Evolutionary conservation across 2,113 vertebrate species (phyloP), one percentile per base, ranked within the genome.

Genomic region (Perognathus longimembris): DNA sequence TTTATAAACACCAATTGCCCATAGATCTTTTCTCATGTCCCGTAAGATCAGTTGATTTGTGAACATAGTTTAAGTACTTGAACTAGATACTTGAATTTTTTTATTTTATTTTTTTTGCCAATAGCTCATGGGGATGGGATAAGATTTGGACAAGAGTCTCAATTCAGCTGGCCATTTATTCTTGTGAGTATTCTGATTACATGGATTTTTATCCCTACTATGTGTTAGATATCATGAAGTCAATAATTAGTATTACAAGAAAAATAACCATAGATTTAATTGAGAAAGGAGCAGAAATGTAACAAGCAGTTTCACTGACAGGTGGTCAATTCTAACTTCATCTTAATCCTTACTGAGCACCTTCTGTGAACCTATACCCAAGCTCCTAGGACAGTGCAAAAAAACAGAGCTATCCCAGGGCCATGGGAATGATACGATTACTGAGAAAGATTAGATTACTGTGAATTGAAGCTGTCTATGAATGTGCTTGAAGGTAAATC

Each of bases 21-120:
- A 11, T 77, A 24, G 14, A 40, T 40, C 22, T 66, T 90, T 92
- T 89, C 81, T 67, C 4, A 26, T 74, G 21, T 75, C 11, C 50
- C 90, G 82, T 76, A 86, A 92, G 76, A 83, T 77, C 90, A 82
- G 85, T 81, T 85, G 14, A 40, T 79, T 64, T 83, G 80, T 54
- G 67, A 90, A 64, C 6, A 63, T n/a, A 94, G 76, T 89, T 83
- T 93, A 80, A 61, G 34, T 28, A 40, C 61, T 89, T 90, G 71
- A 66, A 66, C 54, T 64, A 89, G 30, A 74, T 40, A 73, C 92
- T 86, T 77, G 75, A 88, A 71, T 76, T 76, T 93, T 91, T 69
- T 30, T 81, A 38, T n/a, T n/a, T n/a, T n/a, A n/a, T n/a, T 76
- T 76, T 93, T 91, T 69, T 30, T 81, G 34, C n/a, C 22, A 66